These are phyloP conservation scores for Microplitis deprimator DNA, from an alignment of 2,888 invertebrate species.

Conservation along the genomic window DNA sequence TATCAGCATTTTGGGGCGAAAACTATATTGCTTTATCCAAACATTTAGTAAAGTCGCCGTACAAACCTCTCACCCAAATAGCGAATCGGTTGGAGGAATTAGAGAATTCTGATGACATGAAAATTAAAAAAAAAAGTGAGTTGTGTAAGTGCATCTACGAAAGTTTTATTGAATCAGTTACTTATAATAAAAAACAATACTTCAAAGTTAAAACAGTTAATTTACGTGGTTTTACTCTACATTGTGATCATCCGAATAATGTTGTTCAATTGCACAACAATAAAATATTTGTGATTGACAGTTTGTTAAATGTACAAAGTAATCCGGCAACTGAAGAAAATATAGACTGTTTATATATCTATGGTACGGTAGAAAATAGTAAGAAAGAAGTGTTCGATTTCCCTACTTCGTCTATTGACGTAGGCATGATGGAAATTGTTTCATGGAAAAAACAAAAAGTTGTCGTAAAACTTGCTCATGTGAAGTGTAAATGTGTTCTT, in stretches of 20 bases:
- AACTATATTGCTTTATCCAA: conserved; percentile 41
- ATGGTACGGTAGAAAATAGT: conserved; percentile 19
- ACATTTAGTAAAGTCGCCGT: conserved; percentile 37
- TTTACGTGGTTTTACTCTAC: conserved; percentile 3
- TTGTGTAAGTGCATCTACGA: conserved; percentile 19
- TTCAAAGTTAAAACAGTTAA: conserved; percentile 9
- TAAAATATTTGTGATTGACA: conserved; percentile 26
- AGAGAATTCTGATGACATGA: conserved; percentile 29
- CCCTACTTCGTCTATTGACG: conserved; percentile 18
- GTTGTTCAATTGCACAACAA: conserved; percentile 23
- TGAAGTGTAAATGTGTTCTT: too few species aligned
- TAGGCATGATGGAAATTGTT: conserved; percentile 10
- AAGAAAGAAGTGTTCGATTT: conserved; percentile 18
- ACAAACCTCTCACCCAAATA: conserved; percentile 45
- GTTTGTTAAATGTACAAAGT: conserved; percentile 11
- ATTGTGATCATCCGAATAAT: conserved; percentile 24
- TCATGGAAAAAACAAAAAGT: conserved; percentile 15
- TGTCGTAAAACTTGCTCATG: neutral
- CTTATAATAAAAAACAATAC: conserved; percentile 2
- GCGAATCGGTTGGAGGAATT: conserved; percentile 42
- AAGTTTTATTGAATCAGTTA: conserved; percentile 11
- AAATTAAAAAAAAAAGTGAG: conserved; percentile 14
- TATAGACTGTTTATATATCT: conserved; percentile 9
- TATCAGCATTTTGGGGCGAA: conserved; percentile 45
- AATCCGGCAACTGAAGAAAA: neutral